Evolutionary conservation across 2,888 invertebrate genomes (phyloP).

Genomic region (Corbicula japonica): DNA sequence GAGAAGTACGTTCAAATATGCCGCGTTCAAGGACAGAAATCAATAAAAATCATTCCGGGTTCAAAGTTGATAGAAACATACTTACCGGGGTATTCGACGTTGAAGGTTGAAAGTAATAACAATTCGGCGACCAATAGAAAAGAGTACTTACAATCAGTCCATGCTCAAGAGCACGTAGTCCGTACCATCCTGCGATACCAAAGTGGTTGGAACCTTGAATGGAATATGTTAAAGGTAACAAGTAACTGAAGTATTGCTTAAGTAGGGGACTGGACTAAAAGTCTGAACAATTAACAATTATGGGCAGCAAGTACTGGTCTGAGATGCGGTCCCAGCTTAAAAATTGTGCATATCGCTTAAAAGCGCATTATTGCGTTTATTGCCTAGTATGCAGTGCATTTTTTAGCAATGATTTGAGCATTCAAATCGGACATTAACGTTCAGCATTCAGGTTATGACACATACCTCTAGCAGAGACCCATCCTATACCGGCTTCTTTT

Average conservation of each 20-base stretch:
- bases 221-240: not conserved
- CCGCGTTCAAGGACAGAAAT: not conserved
- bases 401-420: too few relatives aligned
- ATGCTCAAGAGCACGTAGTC: slow-evolving; percentile 80
- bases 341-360: not conserved
- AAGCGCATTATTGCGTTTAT: too few relatives aligned
- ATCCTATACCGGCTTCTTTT: slow-evolving; percentile 92
- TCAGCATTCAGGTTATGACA: not conserved
- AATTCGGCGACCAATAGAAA: not conserved
- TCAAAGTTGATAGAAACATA: not conserved
- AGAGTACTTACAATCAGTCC: slow-evolving; percentile 76
- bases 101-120: not conserved
- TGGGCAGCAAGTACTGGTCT: not conserved
- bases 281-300: not conserved
- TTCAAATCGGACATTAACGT: not conserved
- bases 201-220: slow-evolving; percentile 88
- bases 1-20: not conserved
- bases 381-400: too few relatives aligned
- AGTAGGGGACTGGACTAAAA: not conserved
- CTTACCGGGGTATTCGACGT: slow-evolving; percentile 29
- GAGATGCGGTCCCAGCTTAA: not conserved
- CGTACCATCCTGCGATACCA: slow-evolving; percentile 85
- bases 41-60: not conserved
- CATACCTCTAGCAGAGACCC: slow-evolving; percentile 93
- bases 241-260: not conserved